Conservation (phyloP, 92 coral and sea anemone genomes). For the Epizoanthus rinbou region DNA sequence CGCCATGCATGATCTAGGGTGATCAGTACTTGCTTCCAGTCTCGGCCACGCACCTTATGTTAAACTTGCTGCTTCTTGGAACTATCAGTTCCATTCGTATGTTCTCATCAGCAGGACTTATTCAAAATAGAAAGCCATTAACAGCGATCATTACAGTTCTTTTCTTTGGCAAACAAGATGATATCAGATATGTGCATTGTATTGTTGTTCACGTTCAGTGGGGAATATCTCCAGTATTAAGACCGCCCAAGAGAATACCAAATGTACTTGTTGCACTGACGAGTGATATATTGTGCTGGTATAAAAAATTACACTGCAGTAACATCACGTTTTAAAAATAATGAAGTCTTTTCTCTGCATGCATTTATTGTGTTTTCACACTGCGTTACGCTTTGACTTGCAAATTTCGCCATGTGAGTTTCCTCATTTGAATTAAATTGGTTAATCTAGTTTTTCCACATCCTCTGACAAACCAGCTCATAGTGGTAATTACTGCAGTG, state of each 20-base stretch:
- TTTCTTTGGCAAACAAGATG: neutral
- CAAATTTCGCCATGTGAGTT: slow-evolving; percentile 17
- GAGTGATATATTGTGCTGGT: neutral
- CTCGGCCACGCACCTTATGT: too few species aligned
- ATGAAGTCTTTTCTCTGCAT: slow-evolving; percentile 15
- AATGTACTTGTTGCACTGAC: neutral
- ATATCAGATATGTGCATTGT: neutral
- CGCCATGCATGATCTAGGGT: too few species aligned
- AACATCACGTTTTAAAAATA: slow-evolving; percentile 15
- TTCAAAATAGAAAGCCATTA: neutral
- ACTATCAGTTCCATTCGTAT: too few species aligned
- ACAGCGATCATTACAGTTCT: neutral
- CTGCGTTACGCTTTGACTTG: slow-evolving; percentile 29
- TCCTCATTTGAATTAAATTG: slow-evolving; percentile 27
- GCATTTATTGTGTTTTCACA: slow-evolving; percentile 12
- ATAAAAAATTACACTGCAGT: neutral
- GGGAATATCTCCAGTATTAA: neutral
- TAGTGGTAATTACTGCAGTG: slow-evolving; percentile 6
- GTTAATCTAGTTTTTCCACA: slow-evolving; percentile 19
- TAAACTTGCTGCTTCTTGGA: too few species aligned
- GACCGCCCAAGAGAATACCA: neutral
- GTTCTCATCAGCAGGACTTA: too few species aligned
- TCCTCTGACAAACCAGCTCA: neutral
- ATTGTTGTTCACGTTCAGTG: neutral
- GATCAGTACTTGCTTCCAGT: too few species aligned